phyloP scores from a whole-genome alignment of 2,113 vertebrate genomes.

The Thamnaconus septentrionalis region DNA sequence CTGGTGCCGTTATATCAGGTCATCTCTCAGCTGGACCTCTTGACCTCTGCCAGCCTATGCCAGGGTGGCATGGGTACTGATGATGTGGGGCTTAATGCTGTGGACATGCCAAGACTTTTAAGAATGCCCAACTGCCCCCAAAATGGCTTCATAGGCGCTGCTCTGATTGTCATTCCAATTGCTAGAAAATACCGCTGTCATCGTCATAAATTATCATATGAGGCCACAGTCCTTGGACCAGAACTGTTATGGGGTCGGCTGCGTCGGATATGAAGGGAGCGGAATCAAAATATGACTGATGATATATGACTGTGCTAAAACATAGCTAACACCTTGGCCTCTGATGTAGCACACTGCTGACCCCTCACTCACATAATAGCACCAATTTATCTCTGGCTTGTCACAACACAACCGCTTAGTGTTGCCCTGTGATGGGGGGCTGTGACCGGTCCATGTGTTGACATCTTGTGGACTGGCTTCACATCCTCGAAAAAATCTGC shows the following conservation, averaged over 20 bases:
- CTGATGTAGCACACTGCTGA: conserved; percentile 14
- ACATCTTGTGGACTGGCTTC: neutral
- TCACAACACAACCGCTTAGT: conserved; percentile 13
- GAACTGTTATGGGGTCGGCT: too few relatives aligned
- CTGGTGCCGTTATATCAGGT: conserved; percentile 57
- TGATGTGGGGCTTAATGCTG: conserved; percentile 28
- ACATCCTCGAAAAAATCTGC: neutral
- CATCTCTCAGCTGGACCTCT: conserved; percentile 45
- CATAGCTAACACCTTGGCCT: conserved; percentile 11
- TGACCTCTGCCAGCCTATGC: conserved; percentile 30
- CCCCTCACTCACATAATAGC: conserved; percentile 18
- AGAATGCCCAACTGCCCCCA: conserved; percentile 15
- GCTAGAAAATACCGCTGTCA: conserved; percentile 1
- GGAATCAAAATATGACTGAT: conserved; percentile 27
- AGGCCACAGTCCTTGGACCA: too few relatives aligned
- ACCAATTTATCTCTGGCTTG: conserved; percentile 21
- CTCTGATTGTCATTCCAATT: conserved; percentile 6
- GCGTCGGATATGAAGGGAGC: neutral
- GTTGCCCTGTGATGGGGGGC: neutral
- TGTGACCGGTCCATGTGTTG: neutral
- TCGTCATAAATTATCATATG: too few relatives aligned
- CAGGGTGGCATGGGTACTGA: conserved; percentile 24
- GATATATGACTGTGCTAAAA: conserved; percentile 22
- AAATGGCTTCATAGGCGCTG: neutral
- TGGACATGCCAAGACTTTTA: conserved; percentile 15